Percentiles rank a stretch among this genome's conserved stretches.
Conservation (phyloP, 2,888 invertebrate species). For the Charanyca ferruginea region DNA sequence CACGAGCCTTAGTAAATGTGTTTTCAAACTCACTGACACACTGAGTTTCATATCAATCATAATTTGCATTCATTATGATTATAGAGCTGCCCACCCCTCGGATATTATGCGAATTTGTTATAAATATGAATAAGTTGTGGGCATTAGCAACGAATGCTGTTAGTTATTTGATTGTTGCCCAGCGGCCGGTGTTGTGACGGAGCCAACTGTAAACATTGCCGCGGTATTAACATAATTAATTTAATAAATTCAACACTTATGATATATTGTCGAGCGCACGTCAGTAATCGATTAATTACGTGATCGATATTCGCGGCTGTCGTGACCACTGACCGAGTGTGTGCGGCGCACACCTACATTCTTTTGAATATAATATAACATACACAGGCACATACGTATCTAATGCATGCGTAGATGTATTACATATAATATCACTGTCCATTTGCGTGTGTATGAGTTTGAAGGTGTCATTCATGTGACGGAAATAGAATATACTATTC, state of each 20-base stretch:
- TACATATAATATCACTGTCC: background rate
- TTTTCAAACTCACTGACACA: slow-evolving; percentile 31
- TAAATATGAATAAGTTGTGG: slow-evolving; percentile 53
- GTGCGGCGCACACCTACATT: slow-evolving; percentile 3
- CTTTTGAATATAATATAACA: slow-evolving; percentile 12
- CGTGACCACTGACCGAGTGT: background rate
- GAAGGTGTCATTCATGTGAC: slow-evolving; percentile 35
- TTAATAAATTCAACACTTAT: slow-evolving; percentile 56
- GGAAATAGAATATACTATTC: slow-evolving; percentile 35
- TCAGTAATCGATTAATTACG: slow-evolving; percentile 43
- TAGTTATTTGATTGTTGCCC: slow-evolving; percentile 46
- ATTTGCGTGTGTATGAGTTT: slow-evolving; percentile 4
- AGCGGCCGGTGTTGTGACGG: slow-evolving; percentile 21
- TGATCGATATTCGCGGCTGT: slow-evolving; percentile 49
- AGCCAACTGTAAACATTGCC: slow-evolving; percentile 42
- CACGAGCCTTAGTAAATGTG: too few relatives aligned
- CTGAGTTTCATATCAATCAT: slow-evolving; percentile 38
- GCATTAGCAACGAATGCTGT: slow-evolving; percentile 41
- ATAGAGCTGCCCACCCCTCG: slow-evolving; percentile 34
- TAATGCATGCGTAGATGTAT: background rate
- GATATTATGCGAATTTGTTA: slow-evolving; percentile 45
- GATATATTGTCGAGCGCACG: slow-evolving; percentile 44
- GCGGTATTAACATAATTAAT: slow-evolving; percentile 54
- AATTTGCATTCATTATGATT: slow-evolving; percentile 39
- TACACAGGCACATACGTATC: background rate